phyloP scores from a whole-genome alignment of 1,140 invertebrate species.

The Nymphalis io region DNA sequence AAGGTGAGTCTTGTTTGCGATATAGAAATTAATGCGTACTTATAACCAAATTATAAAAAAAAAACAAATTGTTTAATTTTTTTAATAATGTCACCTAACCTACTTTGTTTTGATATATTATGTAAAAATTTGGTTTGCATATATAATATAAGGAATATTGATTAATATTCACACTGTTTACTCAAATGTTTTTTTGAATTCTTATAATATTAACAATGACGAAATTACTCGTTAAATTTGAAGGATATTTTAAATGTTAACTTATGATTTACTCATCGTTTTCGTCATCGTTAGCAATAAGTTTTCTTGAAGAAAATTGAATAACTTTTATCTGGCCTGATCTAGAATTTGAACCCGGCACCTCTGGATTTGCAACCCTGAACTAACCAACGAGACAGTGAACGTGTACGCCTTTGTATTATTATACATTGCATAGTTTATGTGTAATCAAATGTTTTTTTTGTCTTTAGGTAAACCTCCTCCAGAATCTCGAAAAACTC shows the following conservation, averaged over 20 bases:
- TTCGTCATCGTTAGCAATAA: too few species aligned
- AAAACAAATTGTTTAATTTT: neutral
- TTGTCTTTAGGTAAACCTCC: conserved; percentile 84
- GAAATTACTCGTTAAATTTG: neutral
- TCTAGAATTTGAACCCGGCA: too few species aligned
- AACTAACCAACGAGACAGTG: too few species aligned
- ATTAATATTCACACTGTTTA: neutral
- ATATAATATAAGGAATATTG: neutral
- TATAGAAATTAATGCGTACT: neutral
- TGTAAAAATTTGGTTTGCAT: neutral
- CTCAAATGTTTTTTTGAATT: neutral
- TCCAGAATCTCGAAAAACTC: conserved; percentile 86
- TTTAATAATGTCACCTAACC: neutral
- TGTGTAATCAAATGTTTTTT: neutral
- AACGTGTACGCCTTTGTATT: too few species aligned
- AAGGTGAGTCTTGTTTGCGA: conserved; percentile 59
- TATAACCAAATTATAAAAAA: neutral
- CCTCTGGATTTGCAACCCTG: too few species aligned
- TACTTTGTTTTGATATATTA: conserved; percentile 2
- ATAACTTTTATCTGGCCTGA: neutral
- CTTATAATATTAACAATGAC: neutral
- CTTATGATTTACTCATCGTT: too few species aligned
- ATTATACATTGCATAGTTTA: too few species aligned
- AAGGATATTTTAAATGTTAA: neutral
- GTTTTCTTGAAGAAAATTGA: neutral